A percentile compares a stretch with the other conserved stretches of the same genome.
These are phyloP conservation scores for Lepidochrysops patricia DNA, from an alignment of 2,888 invertebrate species.

Conservation along the genomic window DNA sequence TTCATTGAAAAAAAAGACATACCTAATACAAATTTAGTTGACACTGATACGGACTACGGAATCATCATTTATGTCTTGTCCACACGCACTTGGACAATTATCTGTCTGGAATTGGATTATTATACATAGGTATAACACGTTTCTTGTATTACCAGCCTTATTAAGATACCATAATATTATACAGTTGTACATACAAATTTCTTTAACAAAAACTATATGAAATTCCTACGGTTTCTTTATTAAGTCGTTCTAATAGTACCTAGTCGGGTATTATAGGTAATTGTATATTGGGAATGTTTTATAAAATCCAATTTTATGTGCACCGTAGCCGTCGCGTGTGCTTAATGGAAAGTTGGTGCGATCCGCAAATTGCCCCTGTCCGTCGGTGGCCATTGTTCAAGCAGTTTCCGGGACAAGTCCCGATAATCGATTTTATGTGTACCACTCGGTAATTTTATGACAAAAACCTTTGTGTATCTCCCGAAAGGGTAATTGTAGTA, in stretches of 20 bases:
- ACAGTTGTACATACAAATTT: background rate
- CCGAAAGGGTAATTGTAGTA: background rate
- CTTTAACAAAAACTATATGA: background rate
- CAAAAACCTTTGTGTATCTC: background rate
- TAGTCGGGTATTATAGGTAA: background rate
- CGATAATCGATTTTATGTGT: background rate
- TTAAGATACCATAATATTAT: too few species aligned
- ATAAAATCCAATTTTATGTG: conserved; percentile 12
- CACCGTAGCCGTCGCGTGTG: conserved; percentile 12
- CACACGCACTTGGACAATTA: too few species aligned
- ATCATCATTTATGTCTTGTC: too few species aligned
- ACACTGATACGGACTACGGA: too few species aligned
- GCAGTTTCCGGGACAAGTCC: background rate
- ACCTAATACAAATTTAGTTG: too few species aligned
- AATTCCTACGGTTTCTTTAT: background rate
- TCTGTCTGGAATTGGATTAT: too few species aligned
- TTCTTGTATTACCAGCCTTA: background rate
- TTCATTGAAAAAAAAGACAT: too few species aligned
- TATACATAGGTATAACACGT: too few species aligned
- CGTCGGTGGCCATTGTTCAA: background rate
- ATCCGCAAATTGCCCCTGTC: conserved; percentile 9
- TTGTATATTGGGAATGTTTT: conserved; percentile 12
- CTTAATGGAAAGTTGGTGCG: conserved; percentile 8
- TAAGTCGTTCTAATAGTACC: background rate
- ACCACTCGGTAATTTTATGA: background rate